phyloP scores from a whole-genome alignment of 2,797 vertebrate species.

The Zalophus californianus region DNA sequence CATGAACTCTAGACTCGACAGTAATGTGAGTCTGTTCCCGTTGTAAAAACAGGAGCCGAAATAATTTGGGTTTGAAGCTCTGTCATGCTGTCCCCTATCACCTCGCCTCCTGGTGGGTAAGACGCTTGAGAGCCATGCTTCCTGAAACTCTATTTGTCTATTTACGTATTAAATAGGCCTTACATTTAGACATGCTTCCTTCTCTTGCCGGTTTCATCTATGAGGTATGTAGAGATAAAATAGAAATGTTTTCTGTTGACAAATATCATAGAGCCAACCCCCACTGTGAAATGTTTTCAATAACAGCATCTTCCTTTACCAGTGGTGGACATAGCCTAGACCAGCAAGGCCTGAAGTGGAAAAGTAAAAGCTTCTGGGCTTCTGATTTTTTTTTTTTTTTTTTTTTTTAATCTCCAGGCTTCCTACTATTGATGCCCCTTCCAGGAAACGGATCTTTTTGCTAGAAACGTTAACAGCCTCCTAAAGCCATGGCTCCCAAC shows the following conservation, averaged over 20 bases:
- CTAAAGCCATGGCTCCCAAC: not conserved
- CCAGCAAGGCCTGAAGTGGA: not conserved
- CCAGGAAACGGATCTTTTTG: not conserved
- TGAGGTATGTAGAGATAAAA: not conserved
- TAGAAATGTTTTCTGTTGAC: not conserved
- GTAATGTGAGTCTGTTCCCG: not conserved
- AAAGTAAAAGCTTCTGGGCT: not conserved
- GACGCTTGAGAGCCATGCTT: not conserved
- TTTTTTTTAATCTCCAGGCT: not conserved
- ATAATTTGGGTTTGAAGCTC: not conserved
- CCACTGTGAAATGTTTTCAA: not conserved
- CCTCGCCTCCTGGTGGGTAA: not conserved
- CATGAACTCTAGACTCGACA: not conserved
- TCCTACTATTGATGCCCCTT: not conserved
- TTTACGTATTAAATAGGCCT: not conserved
- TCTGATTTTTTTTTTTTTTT: not conserved
- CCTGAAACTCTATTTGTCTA: constrained; percentile 7
- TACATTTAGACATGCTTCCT: not conserved
- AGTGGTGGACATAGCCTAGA: not conserved
- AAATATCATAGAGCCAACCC: not conserved
- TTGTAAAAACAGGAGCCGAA: not conserved
- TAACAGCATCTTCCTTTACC: not conserved
- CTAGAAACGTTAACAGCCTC: not conserved
- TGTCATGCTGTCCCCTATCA: not conserved
- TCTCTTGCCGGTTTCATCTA: not conserved